Percentiles rank a stretch among this genome's conserved stretches.
phyloP scores from a whole-genome alignment of 2,113 vertebrate species.

The Petromus typicus region DNA sequence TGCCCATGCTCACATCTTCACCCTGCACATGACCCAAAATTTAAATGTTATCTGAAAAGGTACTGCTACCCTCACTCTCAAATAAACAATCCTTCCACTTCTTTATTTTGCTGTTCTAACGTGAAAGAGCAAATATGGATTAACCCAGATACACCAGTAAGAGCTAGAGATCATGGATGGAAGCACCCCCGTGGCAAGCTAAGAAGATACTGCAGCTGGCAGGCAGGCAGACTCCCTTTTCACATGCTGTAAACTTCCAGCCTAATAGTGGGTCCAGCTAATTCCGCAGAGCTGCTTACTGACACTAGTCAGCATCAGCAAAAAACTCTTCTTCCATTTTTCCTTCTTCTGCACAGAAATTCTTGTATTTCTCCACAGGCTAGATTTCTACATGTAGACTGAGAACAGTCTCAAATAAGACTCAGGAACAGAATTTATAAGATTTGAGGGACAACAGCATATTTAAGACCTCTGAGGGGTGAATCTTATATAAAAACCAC shows the following conservation, averaged over 20 bases:
- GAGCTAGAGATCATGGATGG: neutral
- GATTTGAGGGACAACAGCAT: neutral
- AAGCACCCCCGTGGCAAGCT: neutral
- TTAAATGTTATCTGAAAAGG: neutral
- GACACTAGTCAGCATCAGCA: neutral
- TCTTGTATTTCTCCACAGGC: neutral
- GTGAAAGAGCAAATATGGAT: neutral
- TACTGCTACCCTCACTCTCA: neutral
- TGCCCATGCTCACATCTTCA: slow-evolving; percentile 99
- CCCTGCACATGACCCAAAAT: slow-evolving; percentile 86
- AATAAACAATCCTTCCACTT: neutral
- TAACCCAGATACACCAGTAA: neutral
- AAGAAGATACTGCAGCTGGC: rapidly evolving
- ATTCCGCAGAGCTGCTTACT: neutral
- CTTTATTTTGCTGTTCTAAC: neutral
- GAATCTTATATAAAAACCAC: neutral
- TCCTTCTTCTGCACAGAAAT: neutral
- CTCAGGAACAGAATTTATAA: neutral
- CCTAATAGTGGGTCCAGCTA: rapidly evolving
- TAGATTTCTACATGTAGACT: neutral
- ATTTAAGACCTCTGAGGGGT: neutral
- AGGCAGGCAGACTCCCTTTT: neutral
- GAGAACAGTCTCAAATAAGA: neutral
- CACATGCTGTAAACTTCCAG: rapidly evolving
- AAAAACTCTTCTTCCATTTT: neutral